These are phyloP conservation scores for Pollenia angustigena DNA, from an alignment of 2,888 invertebrate species.

Conservation along the genomic window DNA sequence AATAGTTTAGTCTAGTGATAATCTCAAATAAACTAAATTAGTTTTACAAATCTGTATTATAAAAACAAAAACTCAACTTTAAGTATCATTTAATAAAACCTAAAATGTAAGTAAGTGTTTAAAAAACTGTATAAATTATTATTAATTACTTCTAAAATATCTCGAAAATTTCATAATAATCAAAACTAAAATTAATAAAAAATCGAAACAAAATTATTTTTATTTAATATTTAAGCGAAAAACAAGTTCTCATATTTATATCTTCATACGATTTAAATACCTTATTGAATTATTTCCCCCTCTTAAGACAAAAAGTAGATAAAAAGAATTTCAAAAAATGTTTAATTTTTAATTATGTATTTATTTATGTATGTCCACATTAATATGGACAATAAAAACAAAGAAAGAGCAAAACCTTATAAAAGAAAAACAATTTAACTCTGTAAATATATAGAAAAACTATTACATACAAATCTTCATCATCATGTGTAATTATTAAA, in stretches of 20 bases:
- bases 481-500: constrained; percentile 66
- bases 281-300: constrained; percentile 9
- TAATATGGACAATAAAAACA: constrained; percentile 79
- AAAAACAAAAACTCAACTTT: constrained; percentile 1
- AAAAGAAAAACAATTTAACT: constrained; percentile 68
- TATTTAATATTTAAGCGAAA: constrained; percentile 48
- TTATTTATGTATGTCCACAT: constrained; percentile 79
- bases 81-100: background rate
- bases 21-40: background rate
- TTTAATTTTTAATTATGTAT: constrained; percentile 77
- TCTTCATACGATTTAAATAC: constrained; percentile 26
- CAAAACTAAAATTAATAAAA: constrained; percentile 49
- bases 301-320: constrained; percentile 16
- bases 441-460: constrained; percentile 49
- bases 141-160: constrained; percentile 40
- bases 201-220: background rate
- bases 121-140: constrained; percentile 43
- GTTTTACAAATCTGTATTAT: constrained; percentile 14
- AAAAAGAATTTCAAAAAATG: constrained; percentile 37
- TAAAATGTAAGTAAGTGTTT: constrained; percentile 2
- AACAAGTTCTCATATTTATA: constrained; percentile 52
- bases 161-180: constrained; percentile 37
- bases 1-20: constrained; percentile 33
- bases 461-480: constrained; percentile 67
- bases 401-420: constrained; percentile 64